phyloP scores from a whole-genome alignment of 2,888 invertebrate genomes.

The Sinhomidia bicolor region DNA sequence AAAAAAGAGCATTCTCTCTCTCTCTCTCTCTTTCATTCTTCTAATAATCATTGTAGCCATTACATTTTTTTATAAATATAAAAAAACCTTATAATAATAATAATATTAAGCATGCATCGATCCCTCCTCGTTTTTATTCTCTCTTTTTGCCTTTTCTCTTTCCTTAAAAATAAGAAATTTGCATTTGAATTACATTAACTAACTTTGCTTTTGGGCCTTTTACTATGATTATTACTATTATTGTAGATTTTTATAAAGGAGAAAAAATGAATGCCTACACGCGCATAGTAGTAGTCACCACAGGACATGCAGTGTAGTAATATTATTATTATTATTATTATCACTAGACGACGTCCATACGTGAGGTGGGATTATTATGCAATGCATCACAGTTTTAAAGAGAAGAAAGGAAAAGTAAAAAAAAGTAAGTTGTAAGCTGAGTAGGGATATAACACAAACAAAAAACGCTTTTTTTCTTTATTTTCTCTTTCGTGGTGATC shows the following conservation, averaged over 20 bases:
- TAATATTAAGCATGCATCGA: conserved; percentile 41
- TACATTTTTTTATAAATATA: conserved; percentile 30
- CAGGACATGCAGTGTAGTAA: not conserved
- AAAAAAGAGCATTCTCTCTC: not conserved
- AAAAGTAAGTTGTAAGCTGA: not conserved
- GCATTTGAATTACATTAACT: conserved; percentile 52
- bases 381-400: not conserved
- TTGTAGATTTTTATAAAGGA: no score
- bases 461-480: not conserved
- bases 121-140: not conserved
- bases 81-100: conserved; percentile 30
- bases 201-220: conserved; percentile 34
- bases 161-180: conserved; percentile 37
- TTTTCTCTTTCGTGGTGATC: not conserved
- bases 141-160: no score
- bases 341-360: conserved; percentile 16
- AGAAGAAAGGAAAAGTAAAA: not conserved
- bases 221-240: no score
- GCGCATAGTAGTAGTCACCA: no score
- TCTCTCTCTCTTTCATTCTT: no score
- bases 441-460: not conserved
- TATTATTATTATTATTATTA: no score
- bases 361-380: conserved; percentile 46
- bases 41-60: conserved; percentile 45
- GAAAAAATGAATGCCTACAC: no score